Conservation (phyloP, 64 coral and sea anemone genomes). For the Astreopora myriophthalma region DNA sequence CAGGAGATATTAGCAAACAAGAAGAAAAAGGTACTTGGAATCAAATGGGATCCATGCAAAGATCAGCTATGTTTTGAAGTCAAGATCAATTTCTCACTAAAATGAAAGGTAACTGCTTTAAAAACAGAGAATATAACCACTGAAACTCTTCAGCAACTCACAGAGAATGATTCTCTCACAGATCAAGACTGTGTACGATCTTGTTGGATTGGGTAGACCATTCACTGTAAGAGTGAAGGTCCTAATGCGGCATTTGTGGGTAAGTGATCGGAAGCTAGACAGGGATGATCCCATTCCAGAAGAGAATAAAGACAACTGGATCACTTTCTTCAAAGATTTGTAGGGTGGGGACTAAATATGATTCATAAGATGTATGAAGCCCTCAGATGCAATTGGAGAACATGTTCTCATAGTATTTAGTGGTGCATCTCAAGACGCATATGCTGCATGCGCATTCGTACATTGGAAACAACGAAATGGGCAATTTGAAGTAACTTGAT, state of each 20-base stretch:
- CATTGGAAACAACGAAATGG: not conserved
- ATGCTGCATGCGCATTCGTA: not conserved
- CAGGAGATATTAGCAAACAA: too few species aligned
- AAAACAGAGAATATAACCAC: too few species aligned
- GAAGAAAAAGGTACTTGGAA: not conserved
- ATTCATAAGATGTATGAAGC: not conserved
- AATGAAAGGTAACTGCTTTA: too few species aligned
- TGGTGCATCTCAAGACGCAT: not conserved
- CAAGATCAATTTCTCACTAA: not conserved
- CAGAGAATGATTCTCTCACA: not conserved
- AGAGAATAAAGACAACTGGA: not conserved
- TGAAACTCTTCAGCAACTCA: too few species aligned
- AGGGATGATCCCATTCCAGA: not conserved
- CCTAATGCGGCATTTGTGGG: not conserved
- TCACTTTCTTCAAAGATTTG: not conserved
- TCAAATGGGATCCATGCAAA: conserved; percentile 9
- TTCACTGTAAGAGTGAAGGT: conserved; percentile 6
- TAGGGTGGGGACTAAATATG: not conserved
- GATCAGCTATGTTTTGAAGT: conserved; percentile 26
- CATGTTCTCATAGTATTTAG: not conserved
- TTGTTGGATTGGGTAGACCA: not conserved
- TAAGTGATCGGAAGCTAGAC: not conserved
- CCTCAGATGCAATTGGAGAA: not conserved
- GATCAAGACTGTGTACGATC: conserved; percentile 1
- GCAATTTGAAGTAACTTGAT: not conserved